Evolutionary conservation across 2,113 vertebrate genomes (phyloP).

Genomic region (Mobula hypostoma): DNA sequence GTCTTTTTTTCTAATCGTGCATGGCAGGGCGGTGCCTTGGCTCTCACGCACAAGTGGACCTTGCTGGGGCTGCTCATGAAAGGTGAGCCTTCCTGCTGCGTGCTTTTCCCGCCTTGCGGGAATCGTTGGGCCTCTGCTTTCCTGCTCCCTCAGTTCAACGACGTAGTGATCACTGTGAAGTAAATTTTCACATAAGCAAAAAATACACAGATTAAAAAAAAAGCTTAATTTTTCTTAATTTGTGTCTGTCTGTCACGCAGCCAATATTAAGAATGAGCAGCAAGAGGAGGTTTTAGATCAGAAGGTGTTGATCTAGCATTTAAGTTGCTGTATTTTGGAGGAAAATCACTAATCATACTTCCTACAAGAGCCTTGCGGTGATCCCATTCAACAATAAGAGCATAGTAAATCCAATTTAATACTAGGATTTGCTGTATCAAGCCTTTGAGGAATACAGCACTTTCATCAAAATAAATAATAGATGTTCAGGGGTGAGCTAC

Average conservation of each 20-base stretch:
- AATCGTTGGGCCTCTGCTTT: neutral
- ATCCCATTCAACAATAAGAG: conserved; percentile 26
- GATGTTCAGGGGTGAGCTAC: neutral
- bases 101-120: no score
- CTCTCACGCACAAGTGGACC: no score
- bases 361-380: conserved; percentile 6
- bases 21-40: no score
- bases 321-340: conserved; percentile 8
- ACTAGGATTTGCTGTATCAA: conserved; percentile 11
- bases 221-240: neutral
- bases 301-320: neutral
- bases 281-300: neutral
- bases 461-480: conserved; percentile 12
- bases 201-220: neutral
- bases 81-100: no score
- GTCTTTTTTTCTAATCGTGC: no score
- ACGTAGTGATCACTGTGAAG: neutral
- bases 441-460: conserved; percentile 11
- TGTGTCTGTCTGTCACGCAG: neutral
- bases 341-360: conserved; percentile 25
- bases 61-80: neutral
- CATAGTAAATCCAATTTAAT: conserved; percentile 33
- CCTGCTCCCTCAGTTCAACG: neutral
- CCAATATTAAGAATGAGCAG: neutral
- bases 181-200: neutral